Conservation (phyloP, 2,888 invertebrate species). For the Ochropleura leucogaster region DNA sequence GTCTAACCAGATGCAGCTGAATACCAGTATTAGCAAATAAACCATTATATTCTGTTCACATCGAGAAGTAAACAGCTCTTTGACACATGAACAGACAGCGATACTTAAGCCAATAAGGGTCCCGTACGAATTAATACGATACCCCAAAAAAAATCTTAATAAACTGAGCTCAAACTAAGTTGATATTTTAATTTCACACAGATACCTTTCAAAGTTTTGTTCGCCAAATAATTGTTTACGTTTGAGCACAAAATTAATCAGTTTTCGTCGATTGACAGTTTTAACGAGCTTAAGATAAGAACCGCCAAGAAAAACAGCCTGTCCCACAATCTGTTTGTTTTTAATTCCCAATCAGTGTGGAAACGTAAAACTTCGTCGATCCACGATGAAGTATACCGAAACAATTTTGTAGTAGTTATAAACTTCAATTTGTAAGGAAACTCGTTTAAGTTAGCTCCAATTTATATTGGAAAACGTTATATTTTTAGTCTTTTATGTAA, state of each 20-base stretch:
- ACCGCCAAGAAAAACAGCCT: conserved; percentile 29
- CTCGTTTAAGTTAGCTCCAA: conserved; percentile 52
- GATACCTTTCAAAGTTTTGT: neutral
- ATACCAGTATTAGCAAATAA: too few species aligned
- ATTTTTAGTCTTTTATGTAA: conserved; percentile 26
- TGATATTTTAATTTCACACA: neutral
- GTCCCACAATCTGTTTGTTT: conserved; percentile 47
- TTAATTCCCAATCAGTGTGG: conserved; percentile 50
- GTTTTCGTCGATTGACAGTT: conserved; percentile 21
- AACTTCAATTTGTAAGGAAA: conserved; percentile 57
- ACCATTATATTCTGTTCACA: too few species aligned
- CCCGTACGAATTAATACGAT: too few species aligned
- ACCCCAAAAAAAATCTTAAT: too few species aligned
- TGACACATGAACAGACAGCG: too few species aligned
- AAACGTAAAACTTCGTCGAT: conserved; percentile 38
- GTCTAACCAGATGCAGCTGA: too few species aligned
- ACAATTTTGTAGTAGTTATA: conserved; percentile 54
- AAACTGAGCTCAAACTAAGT: neutral
- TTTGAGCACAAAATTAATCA: conserved; percentile 26
- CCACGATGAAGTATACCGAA: conserved; percentile 20
- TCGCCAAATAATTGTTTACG: conserved; percentile 6
- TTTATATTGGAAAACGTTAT: conserved; percentile 37
- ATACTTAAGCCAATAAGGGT: too few species aligned
- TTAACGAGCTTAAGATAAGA: conserved; percentile 23
- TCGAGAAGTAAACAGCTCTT: too few species aligned